These are phyloP conservation scores for Chaetops frenatus DNA, from an alignment of 2,113 vertebrate species.

Conservation along the genomic window DNA sequence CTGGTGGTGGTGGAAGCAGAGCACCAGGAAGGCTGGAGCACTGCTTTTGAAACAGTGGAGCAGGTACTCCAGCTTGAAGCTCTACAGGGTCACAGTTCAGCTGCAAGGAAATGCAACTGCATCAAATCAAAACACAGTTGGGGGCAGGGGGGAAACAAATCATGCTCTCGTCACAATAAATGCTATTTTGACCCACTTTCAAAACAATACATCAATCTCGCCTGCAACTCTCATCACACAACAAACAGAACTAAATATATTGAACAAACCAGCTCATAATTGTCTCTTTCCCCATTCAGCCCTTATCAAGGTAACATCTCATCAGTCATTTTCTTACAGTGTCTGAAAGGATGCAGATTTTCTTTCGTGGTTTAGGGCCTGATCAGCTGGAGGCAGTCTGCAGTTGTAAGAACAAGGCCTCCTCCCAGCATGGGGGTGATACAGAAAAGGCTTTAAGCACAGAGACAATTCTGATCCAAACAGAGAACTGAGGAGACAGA, in stretches of 20 bases:
- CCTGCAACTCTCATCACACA: constrained; percentile 41
- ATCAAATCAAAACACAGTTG: constrained; percentile 28
- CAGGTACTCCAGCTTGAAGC: neutral
- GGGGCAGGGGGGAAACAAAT: neutral
- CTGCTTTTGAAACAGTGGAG: neutral
- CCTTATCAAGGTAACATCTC: constrained; percentile 2
- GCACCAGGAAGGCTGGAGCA: neutral
- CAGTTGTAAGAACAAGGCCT: neutral
- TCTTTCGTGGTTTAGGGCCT: neutral
- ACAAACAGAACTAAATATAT: constrained; percentile 33
- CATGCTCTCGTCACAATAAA: constrained; percentile 56
- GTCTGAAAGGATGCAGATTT: neutral
- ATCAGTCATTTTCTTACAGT: neutral
- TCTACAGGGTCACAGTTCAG: constrained; percentile 16
- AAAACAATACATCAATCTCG: constrained; percentile 58
- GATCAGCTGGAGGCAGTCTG: neutral
- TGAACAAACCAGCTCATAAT: constrained; percentile 21
- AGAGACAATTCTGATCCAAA: neutral
- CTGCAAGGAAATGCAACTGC: constrained; percentile 42
- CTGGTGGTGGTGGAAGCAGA: constrained; percentile 6
- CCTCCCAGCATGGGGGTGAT: neutral
- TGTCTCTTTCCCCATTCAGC: constrained; percentile 11
- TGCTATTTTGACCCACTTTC: constrained; percentile 56
- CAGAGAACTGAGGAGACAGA: neutral
- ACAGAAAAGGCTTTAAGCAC: neutral